Percentiles rank a stretch among this genome's conserved stretches.
These are phyloP conservation scores for Lomographa bimaculata DNA, from an alignment of 2,888 invertebrate genomes.

Conservation along the genomic window DNA sequence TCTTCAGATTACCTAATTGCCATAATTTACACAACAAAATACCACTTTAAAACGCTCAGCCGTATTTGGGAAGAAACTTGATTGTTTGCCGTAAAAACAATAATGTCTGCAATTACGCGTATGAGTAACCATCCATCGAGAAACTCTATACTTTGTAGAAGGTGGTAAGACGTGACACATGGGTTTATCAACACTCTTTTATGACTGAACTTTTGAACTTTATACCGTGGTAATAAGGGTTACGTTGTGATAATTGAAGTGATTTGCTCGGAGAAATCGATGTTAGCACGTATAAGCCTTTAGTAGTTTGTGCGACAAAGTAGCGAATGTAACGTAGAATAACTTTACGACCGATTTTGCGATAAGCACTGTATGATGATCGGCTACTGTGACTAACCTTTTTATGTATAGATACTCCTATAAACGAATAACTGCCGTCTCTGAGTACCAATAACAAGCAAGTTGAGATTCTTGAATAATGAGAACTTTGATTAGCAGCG, in stretches of 20 bases:
- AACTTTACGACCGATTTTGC: too few relatives aligned
- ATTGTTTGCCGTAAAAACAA: constrained; percentile 25
- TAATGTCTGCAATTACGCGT: constrained; percentile 16
- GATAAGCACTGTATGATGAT: too few relatives aligned
- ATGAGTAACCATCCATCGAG: constrained; percentile 12
- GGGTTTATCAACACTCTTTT: background rate
- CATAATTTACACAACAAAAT: constrained; percentile 17
- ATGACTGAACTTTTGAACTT: background rate
- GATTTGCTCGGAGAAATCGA: constrained; percentile 40
- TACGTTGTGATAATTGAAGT: background rate
- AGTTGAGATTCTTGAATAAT: too few relatives aligned
- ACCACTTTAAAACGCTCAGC: constrained; percentile 7
- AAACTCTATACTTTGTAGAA: constrained; percentile 2
- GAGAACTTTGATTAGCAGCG: too few relatives aligned
- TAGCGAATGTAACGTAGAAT: constrained; percentile 45
- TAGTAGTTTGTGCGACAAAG: constrained; percentile 47
- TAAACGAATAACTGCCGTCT: too few relatives aligned
- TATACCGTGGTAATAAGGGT: background rate
- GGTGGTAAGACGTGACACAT: constrained; percentile 5
- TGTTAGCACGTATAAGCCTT: constrained; percentile 28
- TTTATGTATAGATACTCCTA: too few relatives aligned
- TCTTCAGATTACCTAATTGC: constrained; percentile 19
- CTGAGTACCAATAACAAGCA: too few relatives aligned
- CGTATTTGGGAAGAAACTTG: constrained; percentile 20
- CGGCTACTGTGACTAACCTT: too few relatives aligned